Evolutionary conservation across 2,113 vertebrate species (phyloP), one percentile per base, ranked within the genome.

Genomic region (Chloropsis hardwickii): DNA sequence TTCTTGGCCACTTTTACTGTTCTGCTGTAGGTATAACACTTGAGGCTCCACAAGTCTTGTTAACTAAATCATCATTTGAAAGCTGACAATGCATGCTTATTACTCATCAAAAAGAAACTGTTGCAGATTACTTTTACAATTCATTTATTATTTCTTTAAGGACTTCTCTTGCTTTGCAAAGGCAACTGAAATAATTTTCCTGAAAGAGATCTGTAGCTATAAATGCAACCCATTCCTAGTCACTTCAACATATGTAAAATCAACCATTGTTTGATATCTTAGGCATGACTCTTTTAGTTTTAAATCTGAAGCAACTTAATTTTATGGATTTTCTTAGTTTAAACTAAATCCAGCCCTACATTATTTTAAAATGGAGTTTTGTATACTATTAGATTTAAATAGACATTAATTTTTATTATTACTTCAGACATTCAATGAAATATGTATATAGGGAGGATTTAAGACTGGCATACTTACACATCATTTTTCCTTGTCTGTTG

Each of bases 401-500:
- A 90, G 37, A 79, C 50, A 51, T 80, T 82, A 79, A 42, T n/a
- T 96, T 94, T 65, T 61, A 50, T 85, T 89, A 79, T 73, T 92
- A 54, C n/a, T 62, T 84, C 31, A 61, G 81, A 29, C 48, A 81
- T 76, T 69, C 80, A 94, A 28, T 92, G 29, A 80, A 85, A 58
- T 45, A n/a, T 83, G 22, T 79, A n/a, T 79, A 44, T 51, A 64
- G 33, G 61, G 87, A 85, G 61, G 29, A 84, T 92, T 95, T 94
- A 58, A 84, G 73, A 65, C 53, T 89, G 70, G n/a, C 53, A 33
- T 74, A 86, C 37, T 94, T 79, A 51, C 12, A 74, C 78, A 54
- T 95, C 16, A 64, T 79, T 95, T 95, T 95, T 95, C 37, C 61
- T 94, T 57, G 28, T 78, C 58, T 92, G 50, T 90, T 92, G 66